phyloP scores from a whole-genome alignment of 2,113 vertebrate genomes.

The Spea multiplicata region DNA sequence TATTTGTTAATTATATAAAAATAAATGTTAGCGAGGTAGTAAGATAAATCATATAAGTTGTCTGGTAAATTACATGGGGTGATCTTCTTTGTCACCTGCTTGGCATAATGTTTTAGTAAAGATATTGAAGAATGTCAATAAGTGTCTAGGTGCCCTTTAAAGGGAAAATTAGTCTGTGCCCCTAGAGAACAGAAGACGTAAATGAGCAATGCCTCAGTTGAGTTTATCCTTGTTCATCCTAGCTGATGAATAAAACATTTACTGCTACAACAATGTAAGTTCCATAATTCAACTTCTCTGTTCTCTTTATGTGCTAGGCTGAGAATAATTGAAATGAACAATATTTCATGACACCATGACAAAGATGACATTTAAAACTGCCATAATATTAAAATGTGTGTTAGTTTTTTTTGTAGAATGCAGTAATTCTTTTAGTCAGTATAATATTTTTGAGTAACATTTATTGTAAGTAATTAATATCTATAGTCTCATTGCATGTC shows the following conservation, averaged over 20 bases:
- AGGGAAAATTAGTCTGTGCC: slow-evolving; percentile 26
- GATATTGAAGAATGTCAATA: slow-evolving; percentile 30
- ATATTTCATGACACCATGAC: slow-evolving; percentile 41
- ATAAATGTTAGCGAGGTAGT: neutral
- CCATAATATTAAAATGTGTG: slow-evolving; percentile 42
- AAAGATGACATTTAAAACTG: slow-evolving; percentile 46
- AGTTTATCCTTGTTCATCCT: slow-evolving; percentile 40
- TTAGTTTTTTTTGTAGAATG: slow-evolving; percentile 13
- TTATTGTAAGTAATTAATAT: slow-evolving; percentile 33
- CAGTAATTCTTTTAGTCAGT: slow-evolving; percentile 12
- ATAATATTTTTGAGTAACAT: slow-evolving; percentile 18
- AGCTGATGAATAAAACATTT: slow-evolving; percentile 48
- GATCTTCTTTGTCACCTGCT: slow-evolving; percentile 1
- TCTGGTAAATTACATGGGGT: slow-evolving; percentile 7
- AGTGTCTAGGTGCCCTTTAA: slow-evolving; percentile 37
- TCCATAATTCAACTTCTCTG: slow-evolving; percentile 34
- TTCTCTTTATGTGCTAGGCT: slow-evolving; percentile 41
- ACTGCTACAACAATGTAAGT: slow-evolving; percentile 46
- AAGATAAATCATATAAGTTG: neutral
- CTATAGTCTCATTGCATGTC: neutral
- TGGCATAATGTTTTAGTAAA: slow-evolving; percentile 16
- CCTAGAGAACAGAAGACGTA: slow-evolving; percentile 28
- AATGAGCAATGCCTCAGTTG: slow-evolving; percentile 33
- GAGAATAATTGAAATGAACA: slow-evolving; percentile 45
- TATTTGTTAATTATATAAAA: neutral